phyloP scores from a whole-genome alignment of 2,888 invertebrate species.

The Brachynemurus nebulosus region DNA sequence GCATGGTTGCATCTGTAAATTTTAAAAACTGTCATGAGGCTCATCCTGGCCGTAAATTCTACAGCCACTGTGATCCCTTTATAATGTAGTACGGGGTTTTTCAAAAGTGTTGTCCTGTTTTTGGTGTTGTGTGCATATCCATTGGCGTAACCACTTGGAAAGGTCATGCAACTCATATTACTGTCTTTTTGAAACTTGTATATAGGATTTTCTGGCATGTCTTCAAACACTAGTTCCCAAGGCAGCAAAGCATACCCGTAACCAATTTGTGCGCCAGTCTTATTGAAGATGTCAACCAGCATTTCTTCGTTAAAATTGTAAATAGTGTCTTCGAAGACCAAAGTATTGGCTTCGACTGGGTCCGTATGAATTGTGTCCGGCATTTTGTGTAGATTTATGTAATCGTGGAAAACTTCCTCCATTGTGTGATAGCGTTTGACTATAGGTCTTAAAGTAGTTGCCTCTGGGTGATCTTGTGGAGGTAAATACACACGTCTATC shows the following conservation, averaged over 20 bases:
- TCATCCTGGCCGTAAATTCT: not conserved
- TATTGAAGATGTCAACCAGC: not conserved
- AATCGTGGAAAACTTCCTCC: no score
- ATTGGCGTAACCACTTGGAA: not conserved
- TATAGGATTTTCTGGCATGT: not conserved
- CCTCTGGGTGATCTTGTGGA: no score
- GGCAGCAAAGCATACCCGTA: not conserved
- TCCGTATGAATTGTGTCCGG: not conserved
- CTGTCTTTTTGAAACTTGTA: not conserved
- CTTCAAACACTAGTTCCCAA: not conserved
- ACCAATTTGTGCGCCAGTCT: not conserved
- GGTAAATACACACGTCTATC: no score
- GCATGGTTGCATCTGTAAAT: not conserved
- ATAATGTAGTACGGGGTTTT: not conserved
- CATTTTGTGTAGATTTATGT: no score
- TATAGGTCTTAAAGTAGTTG: no score
- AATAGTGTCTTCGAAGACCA: not conserved
- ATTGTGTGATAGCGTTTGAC: no score
- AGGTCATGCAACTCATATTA: not conserved
- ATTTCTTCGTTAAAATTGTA: not conserved
- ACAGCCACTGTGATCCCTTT: not conserved
- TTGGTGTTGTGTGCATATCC: not conserved
- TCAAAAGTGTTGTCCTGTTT: not conserved
- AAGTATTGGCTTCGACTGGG: not conserved
- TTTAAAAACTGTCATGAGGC: not conserved